These are phyloP conservation scores for Caenorhabditis doughertyi DNA, from an alignment of 2,888 invertebrate genomes.

Conservation along the genomic window DNA sequence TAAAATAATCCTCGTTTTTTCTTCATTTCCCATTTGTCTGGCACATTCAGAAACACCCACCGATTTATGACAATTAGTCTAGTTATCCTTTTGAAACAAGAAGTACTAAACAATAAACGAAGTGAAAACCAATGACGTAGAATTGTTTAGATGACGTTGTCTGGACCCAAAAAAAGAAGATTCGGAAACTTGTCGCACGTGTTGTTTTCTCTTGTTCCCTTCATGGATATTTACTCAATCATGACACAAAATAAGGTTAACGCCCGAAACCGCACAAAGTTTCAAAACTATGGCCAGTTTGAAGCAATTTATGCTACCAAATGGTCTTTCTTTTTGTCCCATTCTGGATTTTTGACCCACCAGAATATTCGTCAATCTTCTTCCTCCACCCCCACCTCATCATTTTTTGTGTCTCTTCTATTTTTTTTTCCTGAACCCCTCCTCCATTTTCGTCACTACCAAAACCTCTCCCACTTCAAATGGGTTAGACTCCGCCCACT, in stretches of 20 bases:
- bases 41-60: conserved; percentile 3
- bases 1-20: neutral
- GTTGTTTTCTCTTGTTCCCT: neutral
- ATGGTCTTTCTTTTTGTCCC: neutral
- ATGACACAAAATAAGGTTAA: neutral
- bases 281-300: neutral
- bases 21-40: conserved; percentile 9
- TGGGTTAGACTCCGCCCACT: conserved; percentile 26
- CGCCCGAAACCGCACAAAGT: neutral
- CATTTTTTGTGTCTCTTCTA: neutral
- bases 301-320: neutral
- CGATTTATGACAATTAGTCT: conserved; percentile 24
- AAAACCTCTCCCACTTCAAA: conserved; percentile 23
- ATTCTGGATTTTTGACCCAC: conserved; percentile 10
- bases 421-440: neutral
- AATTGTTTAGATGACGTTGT: conserved; percentile 31
- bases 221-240: neutral
- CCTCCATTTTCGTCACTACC: conserved; percentile 21
- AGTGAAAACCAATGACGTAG: conserved; percentile 11
- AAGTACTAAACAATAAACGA: conserved; percentile 11
- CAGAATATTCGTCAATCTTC: conserved; percentile 22
- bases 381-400: conserved; percentile 33
- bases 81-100: conserved; percentile 16
- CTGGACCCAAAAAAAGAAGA: neutral
- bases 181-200: conserved; percentile 1